Base-by-base conservation (phyloP, 2,888 invertebrate genomes). In the Drosophila paranaensis region DNA sequence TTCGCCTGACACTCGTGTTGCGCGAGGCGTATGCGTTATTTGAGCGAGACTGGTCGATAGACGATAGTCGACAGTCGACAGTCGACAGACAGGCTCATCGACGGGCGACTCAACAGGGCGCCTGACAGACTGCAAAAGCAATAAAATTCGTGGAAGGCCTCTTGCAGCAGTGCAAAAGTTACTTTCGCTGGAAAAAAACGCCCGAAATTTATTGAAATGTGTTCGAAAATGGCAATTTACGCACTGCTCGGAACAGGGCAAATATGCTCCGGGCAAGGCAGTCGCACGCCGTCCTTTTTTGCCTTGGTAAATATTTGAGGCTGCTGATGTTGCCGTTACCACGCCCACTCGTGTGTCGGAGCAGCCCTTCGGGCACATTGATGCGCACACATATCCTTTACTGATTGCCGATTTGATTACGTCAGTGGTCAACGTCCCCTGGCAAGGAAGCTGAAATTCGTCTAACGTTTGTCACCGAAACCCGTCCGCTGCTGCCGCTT, bases 161-260 rank as follows among this genome's bases (percentile, higher is more conserved):
- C 46, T 43, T 55, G n/a, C 66, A 60, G 51, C 54, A 61, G 43
- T 73, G 53, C 46, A 56, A 39, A 65, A 51, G 60, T 46, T 68
- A 74, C 71, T 79, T 74, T 79, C 3, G n/a, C 2, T 46, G 16
- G 10, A 20, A 62, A 65, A 62, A 74, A 69, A 39, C 6, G 30
- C 56, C 10, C 6, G 60, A 74, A 66, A 67, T 66, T 51, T 88
- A 88, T 85, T 84, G 88, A 85, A 85, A 88, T 85, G 83, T 80
- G 73, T 85, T 88, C 75, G 77, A 86, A 85, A 85, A 88, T 85
- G 86, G 88, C 84, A 85, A 85, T 88, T 88, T 85, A 88, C 84
- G 88, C 88, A 85, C 88, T 76, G 83, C 72, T 81, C 74, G 83
- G 81, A 67, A 67, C 73, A 70, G 74, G 66, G 70, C 68, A 70